These are phyloP conservation scores for Serinus canaria DNA, from an alignment of 2,113 vertebrate genomes.

Conservation along the genomic window DNA sequence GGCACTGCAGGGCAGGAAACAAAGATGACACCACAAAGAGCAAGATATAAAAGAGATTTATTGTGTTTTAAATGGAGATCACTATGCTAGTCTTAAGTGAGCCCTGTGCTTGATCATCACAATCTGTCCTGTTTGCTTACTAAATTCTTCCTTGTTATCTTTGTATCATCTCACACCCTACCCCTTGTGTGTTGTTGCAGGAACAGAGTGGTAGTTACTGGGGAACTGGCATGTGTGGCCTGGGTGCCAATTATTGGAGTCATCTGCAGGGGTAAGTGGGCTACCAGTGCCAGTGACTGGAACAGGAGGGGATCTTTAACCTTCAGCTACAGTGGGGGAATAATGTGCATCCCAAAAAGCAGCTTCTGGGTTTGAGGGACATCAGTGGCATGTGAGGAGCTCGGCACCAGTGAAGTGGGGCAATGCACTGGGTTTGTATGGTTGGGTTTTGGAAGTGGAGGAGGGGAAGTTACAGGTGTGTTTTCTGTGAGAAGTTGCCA, in stretches of 20 bases:
- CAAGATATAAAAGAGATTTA: background rate
- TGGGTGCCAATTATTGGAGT: background rate
- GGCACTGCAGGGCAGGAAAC: too few species aligned
- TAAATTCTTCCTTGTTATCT: background rate
- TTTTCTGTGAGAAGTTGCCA: background rate
- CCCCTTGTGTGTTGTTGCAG: background rate
- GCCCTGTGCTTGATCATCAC: background rate
- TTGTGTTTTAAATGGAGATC: background rate
- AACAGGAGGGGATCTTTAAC: background rate
- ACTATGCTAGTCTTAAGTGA: background rate
- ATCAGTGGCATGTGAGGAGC: background rate
- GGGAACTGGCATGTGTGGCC: rapidly evolving
- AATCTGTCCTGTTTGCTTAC: background rate
- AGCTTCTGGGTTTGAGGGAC: background rate
- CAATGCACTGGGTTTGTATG: background rate
- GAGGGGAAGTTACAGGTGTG: background rate
- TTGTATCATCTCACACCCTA: rapidly evolving
- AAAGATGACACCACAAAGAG: background rate
- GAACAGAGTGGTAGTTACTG: too few species aligned
- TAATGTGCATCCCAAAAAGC: background rate
- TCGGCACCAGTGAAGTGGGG: background rate
- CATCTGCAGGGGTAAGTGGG: background rate
- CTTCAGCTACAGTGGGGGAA: background rate
- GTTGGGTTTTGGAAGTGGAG: background rate
- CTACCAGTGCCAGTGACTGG: background rate